A percentile compares a stretch with the other conserved stretches of the same genome.
Evolutionary conservation across 1,140 invertebrate genomes (phyloP).

Genomic region (Hyles vespertilio): DNA sequence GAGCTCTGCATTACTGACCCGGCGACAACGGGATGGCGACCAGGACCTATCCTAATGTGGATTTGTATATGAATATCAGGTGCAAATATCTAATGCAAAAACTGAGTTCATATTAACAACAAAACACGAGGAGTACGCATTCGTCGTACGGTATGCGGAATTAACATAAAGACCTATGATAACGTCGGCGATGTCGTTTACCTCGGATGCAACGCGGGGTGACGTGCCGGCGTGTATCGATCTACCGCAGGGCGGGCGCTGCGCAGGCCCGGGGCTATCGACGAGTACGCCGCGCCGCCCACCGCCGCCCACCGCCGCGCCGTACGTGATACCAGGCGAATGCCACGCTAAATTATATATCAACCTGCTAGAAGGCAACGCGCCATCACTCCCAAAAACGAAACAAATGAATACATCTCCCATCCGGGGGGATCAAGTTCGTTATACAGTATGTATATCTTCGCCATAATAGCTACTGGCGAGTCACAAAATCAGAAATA

Average conservation of each 20-base stretch:
- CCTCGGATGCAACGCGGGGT: conserved; percentile 38
- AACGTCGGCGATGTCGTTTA: conserved; percentile 57
- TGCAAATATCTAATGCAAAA: too few species aligned
- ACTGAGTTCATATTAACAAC: background rate
- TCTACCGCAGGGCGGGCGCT: background rate
- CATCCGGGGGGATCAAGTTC: too few species aligned
- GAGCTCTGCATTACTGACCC: too few species aligned
- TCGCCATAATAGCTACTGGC: too few species aligned
- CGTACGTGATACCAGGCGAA: background rate
- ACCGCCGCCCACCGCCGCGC: conserved; percentile 6
- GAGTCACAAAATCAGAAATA: too few species aligned
- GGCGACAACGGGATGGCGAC: too few species aligned
- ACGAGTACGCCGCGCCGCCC: conserved; percentile 10
- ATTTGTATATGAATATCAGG: too few species aligned
- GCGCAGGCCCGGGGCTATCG: conserved; percentile 42
- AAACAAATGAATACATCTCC: too few species aligned
- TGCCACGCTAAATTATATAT: conserved; percentile 2
- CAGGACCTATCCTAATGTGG: too few species aligned
- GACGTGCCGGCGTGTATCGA: conserved; percentile 26
- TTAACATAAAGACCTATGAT: conserved; percentile 55
- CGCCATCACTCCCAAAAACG: background rate
- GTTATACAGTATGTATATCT: too few species aligned
- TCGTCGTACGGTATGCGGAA: too few species aligned
- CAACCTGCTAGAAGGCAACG: background rate
- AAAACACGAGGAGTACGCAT: background rate